These are phyloP conservation scores for Darevskia mixta DNA, from an alignment of 2,797 vertebrate species.

Conservation along the genomic window DNA sequence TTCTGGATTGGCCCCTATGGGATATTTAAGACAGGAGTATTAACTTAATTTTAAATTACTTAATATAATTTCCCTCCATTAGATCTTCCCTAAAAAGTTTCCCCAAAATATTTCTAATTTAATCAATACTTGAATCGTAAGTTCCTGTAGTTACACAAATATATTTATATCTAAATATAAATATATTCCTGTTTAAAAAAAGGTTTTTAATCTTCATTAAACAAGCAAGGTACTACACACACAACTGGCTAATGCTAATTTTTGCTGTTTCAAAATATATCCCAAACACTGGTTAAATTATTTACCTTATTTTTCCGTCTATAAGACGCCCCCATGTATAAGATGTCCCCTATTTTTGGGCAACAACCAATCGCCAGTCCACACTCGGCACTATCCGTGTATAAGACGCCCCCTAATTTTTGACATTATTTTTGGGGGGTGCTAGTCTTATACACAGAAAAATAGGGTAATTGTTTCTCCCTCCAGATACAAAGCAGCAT, in stretches of 20 bases:
- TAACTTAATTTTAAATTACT: not conserved
- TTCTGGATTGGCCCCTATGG: not conserved
- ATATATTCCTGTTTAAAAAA: constrained; percentile 16
- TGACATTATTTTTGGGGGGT: no score
- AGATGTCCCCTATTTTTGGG: no score
- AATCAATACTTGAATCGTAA: not conserved
- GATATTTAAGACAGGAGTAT: not conserved
- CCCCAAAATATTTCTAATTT: not conserved
- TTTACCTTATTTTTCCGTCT: not conserved
- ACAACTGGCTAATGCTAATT: constrained; percentile 52
- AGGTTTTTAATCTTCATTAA: constrained; percentile 30
- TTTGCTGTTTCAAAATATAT: constrained; percentile 64
- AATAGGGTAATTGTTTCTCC: constrained; percentile 24
- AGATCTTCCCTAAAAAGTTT: not conserved
- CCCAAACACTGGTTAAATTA: constrained; percentile 49
- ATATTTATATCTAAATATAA: not conserved
- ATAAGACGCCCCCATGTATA: no score
- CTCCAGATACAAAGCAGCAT: constrained; percentile 12
- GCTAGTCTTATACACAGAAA: no score
- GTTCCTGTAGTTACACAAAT: not conserved
- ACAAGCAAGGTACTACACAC: constrained; percentile 56
- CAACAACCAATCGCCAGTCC: no score
- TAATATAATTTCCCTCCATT: not conserved
- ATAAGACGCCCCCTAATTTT: no score
- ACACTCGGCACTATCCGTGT: no score